These are phyloP conservation scores for Lagenorhynchus albirostris DNA, from an alignment of 2,113 vertebrate genomes.

Conservation along the genomic window DNA sequence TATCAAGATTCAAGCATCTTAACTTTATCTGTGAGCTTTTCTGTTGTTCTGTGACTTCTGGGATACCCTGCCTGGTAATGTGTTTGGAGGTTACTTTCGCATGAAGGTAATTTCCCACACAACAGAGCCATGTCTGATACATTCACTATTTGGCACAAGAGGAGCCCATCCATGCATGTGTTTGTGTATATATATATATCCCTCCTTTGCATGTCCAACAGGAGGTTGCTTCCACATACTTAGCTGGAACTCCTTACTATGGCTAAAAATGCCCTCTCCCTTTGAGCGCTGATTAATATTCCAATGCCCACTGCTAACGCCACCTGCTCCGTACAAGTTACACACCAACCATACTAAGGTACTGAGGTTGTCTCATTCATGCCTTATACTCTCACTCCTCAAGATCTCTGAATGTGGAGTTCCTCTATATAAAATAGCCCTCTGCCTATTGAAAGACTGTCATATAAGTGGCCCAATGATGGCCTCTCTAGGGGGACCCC, in stretches of 20 bases:
- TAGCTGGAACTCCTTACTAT: not conserved
- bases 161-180: not conserved
- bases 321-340: not conserved
- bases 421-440: not conserved
- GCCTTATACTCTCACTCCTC: not conserved
- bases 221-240: not conserved
- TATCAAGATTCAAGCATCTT: not conserved
- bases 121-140: not conserved
- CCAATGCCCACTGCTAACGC: not conserved
- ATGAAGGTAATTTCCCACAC: not conserved
- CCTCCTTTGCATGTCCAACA: not conserved
- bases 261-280: not conserved
- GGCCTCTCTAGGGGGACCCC: not conserved
- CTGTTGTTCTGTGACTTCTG: not conserved
- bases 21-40: not conserved
- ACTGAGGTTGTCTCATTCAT: not conserved
- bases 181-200: not conserved
- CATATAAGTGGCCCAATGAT: not conserved
- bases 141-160: not conserved
- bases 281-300: not conserved
- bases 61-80: not conserved
- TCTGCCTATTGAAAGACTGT: not conserved
- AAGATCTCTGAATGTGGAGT: not conserved
- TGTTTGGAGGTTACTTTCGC: not conserved
- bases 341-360: not conserved